A percentile compares a stretch with the other conserved stretches of the same genome.
phyloP scores from a whole-genome alignment of 2,113 vertebrate species.

The Lichenostomus cassidix region DNA sequence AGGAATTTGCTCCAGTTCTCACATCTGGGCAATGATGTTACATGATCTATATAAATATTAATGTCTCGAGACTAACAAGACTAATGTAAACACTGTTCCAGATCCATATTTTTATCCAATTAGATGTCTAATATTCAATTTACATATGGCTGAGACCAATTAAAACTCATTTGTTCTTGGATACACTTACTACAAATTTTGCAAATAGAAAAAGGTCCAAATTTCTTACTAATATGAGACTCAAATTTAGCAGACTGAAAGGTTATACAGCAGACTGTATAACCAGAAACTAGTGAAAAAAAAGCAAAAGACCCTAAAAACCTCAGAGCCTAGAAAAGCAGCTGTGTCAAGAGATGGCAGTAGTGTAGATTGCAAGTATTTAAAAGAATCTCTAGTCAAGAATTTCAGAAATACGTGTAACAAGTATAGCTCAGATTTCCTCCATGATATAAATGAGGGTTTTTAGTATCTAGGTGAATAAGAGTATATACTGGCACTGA shows the following conservation, averaged over 20 bases:
- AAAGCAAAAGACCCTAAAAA: not conserved
- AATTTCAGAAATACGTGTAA: not conserved
- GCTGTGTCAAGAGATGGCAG: not conserved
- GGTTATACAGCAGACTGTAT: too few species aligned
- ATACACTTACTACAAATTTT: not conserved
- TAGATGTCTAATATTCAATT: not conserved
- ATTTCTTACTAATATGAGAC: not conserved
- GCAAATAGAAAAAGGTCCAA: not conserved
- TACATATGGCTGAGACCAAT: not conserved
- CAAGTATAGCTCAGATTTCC: not conserved
- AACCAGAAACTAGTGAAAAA: not conserved
- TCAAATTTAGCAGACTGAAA: not conserved
- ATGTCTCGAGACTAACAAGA: not conserved
- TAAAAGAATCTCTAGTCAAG: not conserved
- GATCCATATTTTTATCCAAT: not conserved
- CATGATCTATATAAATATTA: not conserved
- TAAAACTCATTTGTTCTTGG: not conserved
- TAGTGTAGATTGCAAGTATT: not conserved
- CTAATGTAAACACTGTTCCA: not conserved
- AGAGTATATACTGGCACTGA: not conserved
- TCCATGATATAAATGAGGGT: not conserved
- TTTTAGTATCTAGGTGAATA: not conserved
- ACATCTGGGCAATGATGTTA: accelerated
- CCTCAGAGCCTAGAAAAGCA: not conserved
- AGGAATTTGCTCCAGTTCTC: not conserved